These are phyloP conservation scores for Trachelus tabidus DNA, from an alignment of 2,888 invertebrate genomes.

Conservation along the genomic window DNA sequence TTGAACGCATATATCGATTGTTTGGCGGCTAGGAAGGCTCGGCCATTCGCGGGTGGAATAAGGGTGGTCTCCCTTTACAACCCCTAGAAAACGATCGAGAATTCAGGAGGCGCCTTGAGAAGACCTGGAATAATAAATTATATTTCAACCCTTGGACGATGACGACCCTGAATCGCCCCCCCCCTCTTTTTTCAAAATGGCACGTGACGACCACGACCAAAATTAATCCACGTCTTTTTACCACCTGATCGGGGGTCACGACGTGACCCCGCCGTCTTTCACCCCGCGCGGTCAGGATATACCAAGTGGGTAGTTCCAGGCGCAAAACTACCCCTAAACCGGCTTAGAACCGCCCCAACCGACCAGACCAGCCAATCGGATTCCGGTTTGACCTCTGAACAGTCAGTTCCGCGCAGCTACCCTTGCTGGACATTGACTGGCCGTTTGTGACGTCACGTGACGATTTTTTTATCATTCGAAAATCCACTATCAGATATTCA, in stretches of 20 bases:
- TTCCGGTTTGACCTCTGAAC: constrained; percentile 47
- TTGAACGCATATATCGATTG: constrained; percentile 68
- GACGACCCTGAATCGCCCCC: not conserved
- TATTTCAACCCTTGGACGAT: not conserved
- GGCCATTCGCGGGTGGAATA: constrained; percentile 55
- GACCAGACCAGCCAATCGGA: constrained; percentile 57
- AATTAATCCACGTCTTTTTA: not conserved
- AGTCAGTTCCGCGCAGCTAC: constrained; percentile 52
- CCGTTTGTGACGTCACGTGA: constrained; percentile 8
- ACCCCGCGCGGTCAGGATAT: constrained; percentile 29
- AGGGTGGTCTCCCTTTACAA: constrained; percentile 48
- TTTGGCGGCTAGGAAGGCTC: constrained; percentile 65
- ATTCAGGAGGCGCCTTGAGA: constrained; percentile 14
- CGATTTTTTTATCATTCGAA: not conserved
- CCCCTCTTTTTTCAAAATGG: not conserved
- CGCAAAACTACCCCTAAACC: constrained; percentile 59
- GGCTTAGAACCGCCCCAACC: constrained; percentile 63
- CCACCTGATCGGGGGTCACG: not conserved
- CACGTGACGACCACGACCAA: not conserved
- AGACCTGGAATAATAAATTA: not conserved
- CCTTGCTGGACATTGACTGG: constrained; percentile 34
- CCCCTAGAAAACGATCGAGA: constrained; percentile 30
- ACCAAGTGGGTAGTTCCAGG: constrained; percentile 41
- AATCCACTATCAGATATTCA: no score
- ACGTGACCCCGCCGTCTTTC: constrained; percentile 8